phyloP scores from a whole-genome alignment of 2,797 vertebrate species.

The Macroramphosus scolopax region DNA sequence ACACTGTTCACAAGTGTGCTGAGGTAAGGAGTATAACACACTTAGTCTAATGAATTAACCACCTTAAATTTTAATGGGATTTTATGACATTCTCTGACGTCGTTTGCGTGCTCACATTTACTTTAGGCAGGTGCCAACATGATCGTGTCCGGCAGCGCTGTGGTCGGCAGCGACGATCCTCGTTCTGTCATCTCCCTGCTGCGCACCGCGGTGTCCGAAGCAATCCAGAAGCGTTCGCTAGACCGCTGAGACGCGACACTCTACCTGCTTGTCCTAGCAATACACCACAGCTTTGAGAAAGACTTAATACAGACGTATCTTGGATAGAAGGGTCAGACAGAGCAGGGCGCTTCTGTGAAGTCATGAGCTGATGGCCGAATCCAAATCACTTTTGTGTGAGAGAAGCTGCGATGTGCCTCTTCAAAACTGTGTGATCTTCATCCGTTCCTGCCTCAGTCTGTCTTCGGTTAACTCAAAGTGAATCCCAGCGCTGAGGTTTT shows the following conservation, averaged over 20 bases:
- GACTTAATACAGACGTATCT: constrained; percentile 38
- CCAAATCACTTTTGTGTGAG: too few species aligned
- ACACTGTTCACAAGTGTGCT: constrained; percentile 92
- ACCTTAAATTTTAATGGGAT: too few species aligned
- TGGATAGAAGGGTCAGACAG: constrained; percentile 22
- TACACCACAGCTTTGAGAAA: too few species aligned
- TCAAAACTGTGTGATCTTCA: too few species aligned
- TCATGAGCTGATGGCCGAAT: too few species aligned
- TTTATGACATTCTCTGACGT: too few species aligned
- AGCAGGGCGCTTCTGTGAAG: constrained; percentile 3
- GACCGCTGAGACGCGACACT: constrained; percentile 83
- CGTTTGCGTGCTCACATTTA: neutral
- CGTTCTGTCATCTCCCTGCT: constrained; percentile 92
- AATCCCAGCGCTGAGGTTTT: constrained; percentile 1
- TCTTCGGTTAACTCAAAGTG: constrained; percentile 18
- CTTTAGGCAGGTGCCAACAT: constrained; percentile 95
- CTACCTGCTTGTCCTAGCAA: constrained; percentile 18
- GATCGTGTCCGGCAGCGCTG: constrained; percentile 97
- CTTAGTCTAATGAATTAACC: neutral
- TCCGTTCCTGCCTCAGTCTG: constrained; percentile 28
- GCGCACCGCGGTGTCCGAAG: constrained; percentile 89
- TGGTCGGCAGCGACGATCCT: constrained; percentile 91
- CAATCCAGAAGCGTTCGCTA: constrained; percentile 94
- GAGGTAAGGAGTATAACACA: constrained; percentile 79
- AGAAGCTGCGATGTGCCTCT: constrained; percentile 23